Conservation (phyloP, 2,888 invertebrate species). For the Pollenia angustigena region DNA sequence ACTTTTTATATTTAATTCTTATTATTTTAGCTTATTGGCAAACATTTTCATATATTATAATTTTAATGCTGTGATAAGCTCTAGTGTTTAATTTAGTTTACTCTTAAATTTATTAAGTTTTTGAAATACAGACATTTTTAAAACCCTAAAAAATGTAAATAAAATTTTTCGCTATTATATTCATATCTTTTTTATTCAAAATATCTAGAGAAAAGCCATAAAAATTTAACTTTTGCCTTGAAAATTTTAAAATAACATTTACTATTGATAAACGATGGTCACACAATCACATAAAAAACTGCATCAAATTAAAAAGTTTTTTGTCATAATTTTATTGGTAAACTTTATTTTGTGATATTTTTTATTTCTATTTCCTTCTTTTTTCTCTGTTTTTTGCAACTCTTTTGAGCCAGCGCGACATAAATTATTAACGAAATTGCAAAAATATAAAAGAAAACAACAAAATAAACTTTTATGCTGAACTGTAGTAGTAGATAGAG, state of each 20-base stretch:
- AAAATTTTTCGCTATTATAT: background rate
- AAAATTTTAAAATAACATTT: conserved; percentile 21
- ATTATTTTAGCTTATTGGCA: conserved; percentile 32
- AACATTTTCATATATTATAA: conserved; percentile 38
- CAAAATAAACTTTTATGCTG: conserved; percentile 59
- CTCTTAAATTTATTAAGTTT: background rate
- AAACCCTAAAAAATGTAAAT: background rate
- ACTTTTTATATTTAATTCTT: background rate
- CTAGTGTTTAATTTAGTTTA: conserved; percentile 37
- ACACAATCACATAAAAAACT: conserved; percentile 41
- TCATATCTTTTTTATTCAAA: background rate
- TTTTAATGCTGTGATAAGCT: conserved; percentile 75
- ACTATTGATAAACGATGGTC: conserved; percentile 24
- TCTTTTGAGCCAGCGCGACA: conserved; percentile 28
- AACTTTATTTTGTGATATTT: conserved; percentile 75
- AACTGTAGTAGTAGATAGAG: conserved; percentile 38
- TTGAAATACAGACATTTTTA: conserved; percentile 7
- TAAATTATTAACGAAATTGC: conserved; percentile 51
- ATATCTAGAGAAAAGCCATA: background rate
- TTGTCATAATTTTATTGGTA: conserved; percentile 80
- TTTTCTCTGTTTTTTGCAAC: background rate
- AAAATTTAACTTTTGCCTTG: conserved; percentile 9
- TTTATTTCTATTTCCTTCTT: conserved; percentile 35
- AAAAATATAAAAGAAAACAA: conserved; percentile 22
- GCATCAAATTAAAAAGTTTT: conserved; percentile 81